Conservation (phyloP, 2,888 invertebrate species). For the Automeris io region DNA sequence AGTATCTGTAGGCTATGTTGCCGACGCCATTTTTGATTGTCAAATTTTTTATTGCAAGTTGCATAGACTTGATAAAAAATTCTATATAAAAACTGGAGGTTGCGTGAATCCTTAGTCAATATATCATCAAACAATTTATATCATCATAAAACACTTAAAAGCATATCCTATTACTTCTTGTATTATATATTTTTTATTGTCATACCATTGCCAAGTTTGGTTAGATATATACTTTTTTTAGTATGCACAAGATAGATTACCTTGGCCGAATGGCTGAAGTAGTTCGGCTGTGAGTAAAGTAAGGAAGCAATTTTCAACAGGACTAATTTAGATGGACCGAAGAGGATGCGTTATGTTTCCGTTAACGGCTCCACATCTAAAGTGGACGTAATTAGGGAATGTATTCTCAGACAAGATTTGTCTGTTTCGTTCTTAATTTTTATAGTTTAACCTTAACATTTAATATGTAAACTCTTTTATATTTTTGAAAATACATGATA, state of each 20-base stretch:
- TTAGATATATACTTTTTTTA: no score
- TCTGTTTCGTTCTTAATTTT: constrained; percentile 5
- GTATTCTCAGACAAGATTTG: constrained; percentile 7
- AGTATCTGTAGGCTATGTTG: no score
- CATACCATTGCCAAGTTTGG: no score
- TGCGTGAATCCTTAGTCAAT: background rate
- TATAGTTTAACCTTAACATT: constrained; percentile 2
- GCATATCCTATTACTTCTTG: no score
- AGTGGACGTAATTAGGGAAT: constrained; percentile 25
- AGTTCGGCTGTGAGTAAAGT: constrained; percentile 21
- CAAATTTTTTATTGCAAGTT: background rate
- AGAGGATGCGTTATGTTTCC: constrained; percentile 51
- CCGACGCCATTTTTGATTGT: no score
- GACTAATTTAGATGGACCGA: constrained; percentile 45
- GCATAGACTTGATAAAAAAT: background rate
- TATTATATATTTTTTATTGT: no score
- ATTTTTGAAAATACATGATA: background rate
- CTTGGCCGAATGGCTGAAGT: constrained; percentile 12
- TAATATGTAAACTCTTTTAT: background rate
- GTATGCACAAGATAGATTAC: constrained; percentile 10
- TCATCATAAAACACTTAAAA: background rate
- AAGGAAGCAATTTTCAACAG: constrained; percentile 52
- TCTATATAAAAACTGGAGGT: background rate
- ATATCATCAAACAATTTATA: background rate
- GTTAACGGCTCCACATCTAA: constrained; percentile 34